phyloP scores from a whole-genome alignment of 2,113 vertebrate genomes.

The Perca fluviatilis region DNA sequence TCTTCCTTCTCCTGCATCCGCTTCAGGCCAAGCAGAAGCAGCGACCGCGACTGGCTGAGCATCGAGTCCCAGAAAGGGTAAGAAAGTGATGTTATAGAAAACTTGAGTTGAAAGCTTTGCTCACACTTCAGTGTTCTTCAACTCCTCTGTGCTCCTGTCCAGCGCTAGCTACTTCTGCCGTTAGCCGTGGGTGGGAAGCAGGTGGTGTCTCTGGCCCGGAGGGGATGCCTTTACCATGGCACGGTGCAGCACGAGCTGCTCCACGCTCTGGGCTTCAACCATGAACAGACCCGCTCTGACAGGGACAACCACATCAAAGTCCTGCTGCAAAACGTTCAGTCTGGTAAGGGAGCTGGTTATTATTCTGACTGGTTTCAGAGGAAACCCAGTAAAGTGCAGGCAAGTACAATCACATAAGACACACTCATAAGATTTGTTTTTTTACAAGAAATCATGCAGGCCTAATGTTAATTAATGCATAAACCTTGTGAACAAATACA shows the following conservation, averaged over 20 bases:
- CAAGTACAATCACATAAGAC: not conserved
- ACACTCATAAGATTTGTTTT: not conserved
- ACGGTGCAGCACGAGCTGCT: constrained; percentile 78
- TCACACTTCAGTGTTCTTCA: not conserved
- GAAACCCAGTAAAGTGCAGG: not conserved
- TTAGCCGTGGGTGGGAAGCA: constrained; percentile 72
- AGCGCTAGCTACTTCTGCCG: too few species aligned
- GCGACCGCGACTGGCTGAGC: constrained; percentile 70
- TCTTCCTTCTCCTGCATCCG: constrained; percentile 77
- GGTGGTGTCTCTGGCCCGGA: constrained; percentile 68
- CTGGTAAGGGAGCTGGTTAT: constrained; percentile 31
- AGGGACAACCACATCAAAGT: constrained; percentile 71
- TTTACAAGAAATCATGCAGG: not conserved
- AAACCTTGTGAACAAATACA: too few species aligned
- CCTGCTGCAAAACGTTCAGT: constrained; percentile 56
- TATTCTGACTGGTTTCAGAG: not conserved
- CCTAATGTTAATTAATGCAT: not conserved
- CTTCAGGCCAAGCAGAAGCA: constrained; percentile 65
- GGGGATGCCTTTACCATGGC: constrained; percentile 63
- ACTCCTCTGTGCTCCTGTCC: not conserved
- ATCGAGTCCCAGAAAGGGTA: constrained; percentile 77
- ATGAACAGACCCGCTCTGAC: constrained; percentile 80
- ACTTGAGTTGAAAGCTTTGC: not conserved
- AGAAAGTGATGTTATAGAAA: not conserved
- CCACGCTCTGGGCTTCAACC: constrained; percentile 82